These are phyloP conservation scores for Sesia apiformis DNA, from an alignment of 2,888 invertebrate genomes.

Conservation along the genomic window DNA sequence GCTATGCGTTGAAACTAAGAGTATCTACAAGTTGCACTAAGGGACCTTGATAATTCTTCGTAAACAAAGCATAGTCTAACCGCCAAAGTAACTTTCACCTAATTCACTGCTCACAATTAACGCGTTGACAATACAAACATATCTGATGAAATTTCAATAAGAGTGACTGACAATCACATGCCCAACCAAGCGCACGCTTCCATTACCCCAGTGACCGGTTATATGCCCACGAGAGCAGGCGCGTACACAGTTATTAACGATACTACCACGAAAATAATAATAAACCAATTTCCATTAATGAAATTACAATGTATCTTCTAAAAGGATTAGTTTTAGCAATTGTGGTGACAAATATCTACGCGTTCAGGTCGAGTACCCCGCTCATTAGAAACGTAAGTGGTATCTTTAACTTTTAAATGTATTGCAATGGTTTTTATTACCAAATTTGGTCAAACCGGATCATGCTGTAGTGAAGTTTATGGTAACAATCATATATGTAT, in stretches of 20 bases:
- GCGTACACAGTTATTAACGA: not conserved
- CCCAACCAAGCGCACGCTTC: not conserved
- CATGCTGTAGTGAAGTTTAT: too few species aligned
- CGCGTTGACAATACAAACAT: too few species aligned
- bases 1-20: too few species aligned
- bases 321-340: constrained; percentile 8
- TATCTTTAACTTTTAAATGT: not conserved
- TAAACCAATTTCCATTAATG: not conserved
- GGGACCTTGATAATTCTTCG: too few species aligned
- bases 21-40: too few species aligned
- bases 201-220: constrained; percentile 8
- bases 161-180: not conserved
- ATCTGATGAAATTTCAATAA: too few species aligned
- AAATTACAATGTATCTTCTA: not conserved
- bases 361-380: constrained; percentile 32
- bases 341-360: constrained; percentile 16
- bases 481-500: too few species aligned
- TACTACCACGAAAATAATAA: not conserved
- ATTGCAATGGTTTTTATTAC: too few species aligned
- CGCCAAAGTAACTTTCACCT: too few species aligned
- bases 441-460: too few species aligned
- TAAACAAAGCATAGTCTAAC: too few species aligned
- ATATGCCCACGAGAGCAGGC: not conserved
- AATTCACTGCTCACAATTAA: too few species aligned
- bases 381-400: constrained; percentile 59